Conservation (phyloP, 2,888 invertebrate genomes). For the Coremacera marginata region DNA sequence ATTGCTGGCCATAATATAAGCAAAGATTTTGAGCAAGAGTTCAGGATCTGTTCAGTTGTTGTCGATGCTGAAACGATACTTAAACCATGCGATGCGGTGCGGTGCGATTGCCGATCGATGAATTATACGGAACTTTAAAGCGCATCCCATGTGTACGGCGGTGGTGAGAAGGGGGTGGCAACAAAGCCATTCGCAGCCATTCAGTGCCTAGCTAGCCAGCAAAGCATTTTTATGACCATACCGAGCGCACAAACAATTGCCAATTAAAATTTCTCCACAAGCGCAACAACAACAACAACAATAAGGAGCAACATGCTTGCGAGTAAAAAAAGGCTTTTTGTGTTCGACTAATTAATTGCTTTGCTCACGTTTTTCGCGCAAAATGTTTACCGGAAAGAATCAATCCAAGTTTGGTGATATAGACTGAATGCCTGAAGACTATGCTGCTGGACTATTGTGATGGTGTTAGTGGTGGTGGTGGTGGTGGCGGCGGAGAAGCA, state of each 20-base stretch:
- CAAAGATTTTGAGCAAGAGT: too few relatives aligned
- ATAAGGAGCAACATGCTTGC: background rate
- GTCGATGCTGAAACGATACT: background rate
- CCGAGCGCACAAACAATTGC: conserved; percentile 63
- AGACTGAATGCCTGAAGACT: background rate
- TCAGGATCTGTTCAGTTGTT: background rate
- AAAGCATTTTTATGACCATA: conserved; percentile 59
- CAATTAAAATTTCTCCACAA: conserved; percentile 64
- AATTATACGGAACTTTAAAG: conserved; percentile 5
- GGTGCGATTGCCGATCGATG: background rate
- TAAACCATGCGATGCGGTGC: background rate
- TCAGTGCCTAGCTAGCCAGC: background rate
- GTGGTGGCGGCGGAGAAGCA: background rate
- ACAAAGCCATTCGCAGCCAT: background rate
- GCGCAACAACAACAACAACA: conserved; percentile 39
- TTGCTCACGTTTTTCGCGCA: conserved; percentile 60
- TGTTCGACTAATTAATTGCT: conserved; percentile 65
- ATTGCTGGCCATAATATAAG: background rate
- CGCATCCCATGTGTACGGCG: background rate
- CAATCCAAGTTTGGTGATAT: conserved; percentile 51
- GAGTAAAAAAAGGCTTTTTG: conserved; percentile 56
- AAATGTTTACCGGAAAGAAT: conserved; percentile 56
- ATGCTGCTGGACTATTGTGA: conserved; percentile 17
- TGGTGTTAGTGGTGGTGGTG: background rate
- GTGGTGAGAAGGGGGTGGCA: background rate